Base-by-base conservation (phyloP, 2,113 vertebrate genomes). In the Morphnarchus princeps region DNA sequence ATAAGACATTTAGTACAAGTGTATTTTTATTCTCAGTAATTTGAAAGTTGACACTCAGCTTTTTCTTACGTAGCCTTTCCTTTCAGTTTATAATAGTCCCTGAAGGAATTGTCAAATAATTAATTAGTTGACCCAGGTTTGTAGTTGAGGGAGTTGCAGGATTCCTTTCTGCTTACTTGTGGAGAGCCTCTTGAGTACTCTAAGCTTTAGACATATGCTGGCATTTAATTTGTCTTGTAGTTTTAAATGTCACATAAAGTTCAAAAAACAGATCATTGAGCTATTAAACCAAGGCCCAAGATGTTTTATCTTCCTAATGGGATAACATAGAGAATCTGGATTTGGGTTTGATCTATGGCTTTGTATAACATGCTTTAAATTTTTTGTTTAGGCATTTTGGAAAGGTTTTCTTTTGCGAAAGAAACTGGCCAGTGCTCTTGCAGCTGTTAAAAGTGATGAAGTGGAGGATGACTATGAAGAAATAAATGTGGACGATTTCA, bases 261-360 rank as follows among this genome's bases (percentile, higher is more conserved):
- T 99, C 99, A 99, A 98, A 99, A 99, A 98, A 97, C 98, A 99
- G 98, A 99, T 98, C 98, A 97, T 98, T 98, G 97, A 97, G 98
- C 98, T 99, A 99, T 99, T 99, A 99, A 98, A 99, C 96, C 97
- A 96, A 97, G 97, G 98, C 95, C 98, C 98, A 98, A 98, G 98
- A 98, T 99, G 98, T 99, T 99, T 99, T 99, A 99, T 99, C 98
- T 99, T 98, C 96, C 98, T 99, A 99, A 99, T 99, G 99, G 99
- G 98, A 98, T 99, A 99, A 98, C 98, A 97, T 65, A 97, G 98
- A 98, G 98, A 99, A 99, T 99, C 98, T 99, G 98, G 97, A 97
- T 98, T 98, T 98, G 85, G 90, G 77, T 81, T 97, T 99, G 99
- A 99, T 99, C 98, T 98, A 99, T 98, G 97, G 96, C 90, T 98